A percentile compares a stretch with the other conserved stretches of the same genome.
phyloP scores from a whole-genome alignment of 2,888 invertebrate species.

The Nomada ferruginata region DNA sequence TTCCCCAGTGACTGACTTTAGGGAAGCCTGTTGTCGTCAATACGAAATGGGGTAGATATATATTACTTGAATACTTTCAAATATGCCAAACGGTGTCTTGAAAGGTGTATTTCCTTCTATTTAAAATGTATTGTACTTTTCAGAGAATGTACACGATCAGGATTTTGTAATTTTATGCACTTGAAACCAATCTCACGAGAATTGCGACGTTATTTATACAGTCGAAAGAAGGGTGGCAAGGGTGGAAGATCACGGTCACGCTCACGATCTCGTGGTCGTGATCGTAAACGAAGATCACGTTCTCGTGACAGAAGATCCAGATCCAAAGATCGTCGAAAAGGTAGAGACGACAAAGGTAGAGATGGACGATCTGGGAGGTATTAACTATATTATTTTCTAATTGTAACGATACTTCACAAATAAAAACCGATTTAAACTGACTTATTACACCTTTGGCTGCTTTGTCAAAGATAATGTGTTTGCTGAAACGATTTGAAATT shows the following conservation, averaged over 20 bases:
- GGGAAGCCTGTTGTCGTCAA: constrained; percentile 99
- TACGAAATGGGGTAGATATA: constrained; percentile 96
- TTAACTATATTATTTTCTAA: constrained; percentile 73
- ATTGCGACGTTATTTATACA: constrained; percentile 92
- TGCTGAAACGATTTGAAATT: constrained; percentile 18
- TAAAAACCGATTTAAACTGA: constrained; percentile 35
- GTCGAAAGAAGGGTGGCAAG: constrained; percentile 87
- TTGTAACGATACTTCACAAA: constrained; percentile 43
- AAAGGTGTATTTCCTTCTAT: neutral
- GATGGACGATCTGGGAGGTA: constrained; percentile 85
- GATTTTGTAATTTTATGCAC: constrained; percentile 99
- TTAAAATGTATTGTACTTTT: constrained; percentile 36
- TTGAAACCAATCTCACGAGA: constrained; percentile 99
- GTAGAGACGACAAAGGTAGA: constrained; percentile 82
- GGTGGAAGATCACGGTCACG: constrained; percentile 86
- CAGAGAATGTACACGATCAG: constrained; percentile 97
- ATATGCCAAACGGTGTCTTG: neutral
- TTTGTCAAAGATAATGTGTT: constrained; percentile 19
- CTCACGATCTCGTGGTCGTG: constrained; percentile 86
- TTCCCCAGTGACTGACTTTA: constrained; percentile 99
- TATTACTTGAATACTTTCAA: constrained; percentile 30
- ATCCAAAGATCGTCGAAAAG: constrained; percentile 82
- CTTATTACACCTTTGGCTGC: constrained; percentile 25
- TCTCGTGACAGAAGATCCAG: constrained; percentile 82
- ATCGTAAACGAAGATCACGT: constrained; percentile 83